Percentiles rank a stretch among this genome's conserved stretches.
Evolutionary conservation across 2,113 vertebrate species (phyloP).

Genomic region (Peromyscus polionotus): DNA sequence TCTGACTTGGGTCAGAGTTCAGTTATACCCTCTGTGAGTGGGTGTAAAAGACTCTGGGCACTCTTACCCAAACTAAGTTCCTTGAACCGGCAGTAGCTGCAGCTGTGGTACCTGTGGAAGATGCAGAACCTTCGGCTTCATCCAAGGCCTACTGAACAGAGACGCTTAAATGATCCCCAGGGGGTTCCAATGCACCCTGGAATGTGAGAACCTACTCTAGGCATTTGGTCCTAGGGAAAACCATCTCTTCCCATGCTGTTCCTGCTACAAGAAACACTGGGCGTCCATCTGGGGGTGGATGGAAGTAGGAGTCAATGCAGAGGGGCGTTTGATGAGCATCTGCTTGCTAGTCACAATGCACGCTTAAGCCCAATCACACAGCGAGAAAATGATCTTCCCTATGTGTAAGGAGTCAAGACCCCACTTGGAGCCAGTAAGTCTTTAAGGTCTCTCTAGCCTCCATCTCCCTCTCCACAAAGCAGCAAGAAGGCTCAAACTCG

Average conservation of each 20-base stretch:
- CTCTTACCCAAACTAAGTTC: background rate
- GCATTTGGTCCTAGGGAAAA: background rate
- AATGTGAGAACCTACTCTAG: background rate
- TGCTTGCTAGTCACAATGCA: background rate
- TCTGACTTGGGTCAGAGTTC: background rate
- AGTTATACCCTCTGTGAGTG: background rate
- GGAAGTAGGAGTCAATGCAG: background rate
- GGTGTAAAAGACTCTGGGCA: background rate
- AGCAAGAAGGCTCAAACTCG: constrained; percentile 1
- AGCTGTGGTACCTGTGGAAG: background rate
- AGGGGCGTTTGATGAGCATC: background rate
- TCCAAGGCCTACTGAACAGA: background rate
- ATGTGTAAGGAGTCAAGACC: constrained; percentile 29
- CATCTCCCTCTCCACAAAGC: constrained; percentile 37
- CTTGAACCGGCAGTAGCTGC: background rate
- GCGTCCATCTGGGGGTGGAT: background rate
- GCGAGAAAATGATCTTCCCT: constrained; percentile 38
- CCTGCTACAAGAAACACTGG: background rate
- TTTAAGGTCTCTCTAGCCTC: background rate
- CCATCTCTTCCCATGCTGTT: background rate
- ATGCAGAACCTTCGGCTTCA: background rate
- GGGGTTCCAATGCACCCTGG: background rate
- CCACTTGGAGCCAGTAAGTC: background rate
- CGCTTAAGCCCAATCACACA: background rate
- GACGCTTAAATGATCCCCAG: background rate